Conservation (phyloP, 2,797 vertebrate species). For the Triplophysa yarkandensis region DNA sequence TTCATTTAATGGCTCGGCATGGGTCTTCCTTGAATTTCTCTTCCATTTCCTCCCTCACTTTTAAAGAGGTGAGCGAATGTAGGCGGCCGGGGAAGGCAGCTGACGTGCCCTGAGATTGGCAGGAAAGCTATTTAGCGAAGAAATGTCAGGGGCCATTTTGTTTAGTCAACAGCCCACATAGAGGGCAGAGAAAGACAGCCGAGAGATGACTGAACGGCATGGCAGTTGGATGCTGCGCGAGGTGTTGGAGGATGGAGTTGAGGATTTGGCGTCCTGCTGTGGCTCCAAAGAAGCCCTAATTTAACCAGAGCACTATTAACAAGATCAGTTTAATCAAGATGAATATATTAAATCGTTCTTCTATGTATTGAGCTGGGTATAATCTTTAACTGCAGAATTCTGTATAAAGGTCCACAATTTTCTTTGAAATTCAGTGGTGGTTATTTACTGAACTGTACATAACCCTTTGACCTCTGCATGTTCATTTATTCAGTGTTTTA, state of each 20-base stretch:
- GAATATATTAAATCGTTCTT: not conserved
- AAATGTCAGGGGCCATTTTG: constrained; percentile 61
- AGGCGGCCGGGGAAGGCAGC: constrained; percentile 40
- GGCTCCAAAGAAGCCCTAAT: constrained; percentile 38
- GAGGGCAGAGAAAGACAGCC: constrained; percentile 17
- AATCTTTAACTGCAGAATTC: constrained; percentile 17
- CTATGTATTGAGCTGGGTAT: not conserved
- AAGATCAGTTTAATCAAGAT: constrained; percentile 28
- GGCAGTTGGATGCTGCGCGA: constrained; percentile 24
- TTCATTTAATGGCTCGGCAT: constrained; percentile 26
- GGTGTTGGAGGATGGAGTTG: constrained; percentile 49
- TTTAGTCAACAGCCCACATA: constrained; percentile 53
- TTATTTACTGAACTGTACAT: constrained; percentile 4
- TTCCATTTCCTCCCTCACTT: constrained; percentile 30
- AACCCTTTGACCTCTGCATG: constrained; percentile 24
- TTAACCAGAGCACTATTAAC: constrained; percentile 46
- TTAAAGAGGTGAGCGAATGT: constrained; percentile 42
- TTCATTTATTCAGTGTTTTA: constrained; percentile 12
- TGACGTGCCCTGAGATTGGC: constrained; percentile 52
- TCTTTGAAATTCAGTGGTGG: constrained; percentile 16
- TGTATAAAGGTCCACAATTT: constrained; percentile 12
- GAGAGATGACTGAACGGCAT: constrained; percentile 4
- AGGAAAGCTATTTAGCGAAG: constrained; percentile 55
- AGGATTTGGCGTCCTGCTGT: constrained; percentile 43
- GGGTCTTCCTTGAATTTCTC: constrained; percentile 24